Percentiles rank a stretch among this genome's conserved stretches.
Conservation (phyloP, 2,888 invertebrate genomes). For the Nomada hirtipes region DNA sequence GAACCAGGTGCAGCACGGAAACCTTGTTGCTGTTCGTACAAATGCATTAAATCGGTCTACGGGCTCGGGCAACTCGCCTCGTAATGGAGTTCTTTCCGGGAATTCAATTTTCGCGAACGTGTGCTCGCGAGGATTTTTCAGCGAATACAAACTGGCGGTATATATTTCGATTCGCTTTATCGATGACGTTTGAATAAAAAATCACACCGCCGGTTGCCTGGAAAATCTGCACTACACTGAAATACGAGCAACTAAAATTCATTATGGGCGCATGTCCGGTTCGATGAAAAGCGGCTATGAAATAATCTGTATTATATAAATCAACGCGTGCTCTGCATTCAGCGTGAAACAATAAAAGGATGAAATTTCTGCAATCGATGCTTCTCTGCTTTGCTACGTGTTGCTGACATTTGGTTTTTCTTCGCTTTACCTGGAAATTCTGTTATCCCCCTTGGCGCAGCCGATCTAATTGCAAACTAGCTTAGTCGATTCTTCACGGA, state of each 20-base stretch:
- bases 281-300: constrained; percentile 25
- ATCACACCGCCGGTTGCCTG: not conserved
- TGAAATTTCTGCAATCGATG: not conserved
- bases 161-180: not conserved
- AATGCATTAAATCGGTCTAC: not conserved
- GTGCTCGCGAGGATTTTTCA: not conserved
- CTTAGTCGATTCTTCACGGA: no score
- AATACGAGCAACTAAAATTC: constrained; percentile 20
- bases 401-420: not conserved
- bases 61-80: not conserved
- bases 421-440: not conserved
- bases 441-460: no score
- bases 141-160: not conserved
- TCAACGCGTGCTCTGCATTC: constrained; percentile 30
- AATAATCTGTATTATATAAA: constrained; percentile 68
- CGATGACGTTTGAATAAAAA: not conserved
- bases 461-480: no score
- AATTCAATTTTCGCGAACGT: not conserved
- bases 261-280: constrained; percentile 17
- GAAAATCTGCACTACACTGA: constrained; percentile 21
- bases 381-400: not conserved
- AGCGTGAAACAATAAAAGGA: constrained; percentile 12
- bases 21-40: constrained; percentile 3
- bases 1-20: constrained; percentile 15
- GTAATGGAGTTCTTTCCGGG: not conserved